Evolutionary conservation across 2,797 vertebrate genomes (phyloP), one percentile per base, ranked within the genome.

Genomic region (Synaphobranchus kaupii): DNA sequence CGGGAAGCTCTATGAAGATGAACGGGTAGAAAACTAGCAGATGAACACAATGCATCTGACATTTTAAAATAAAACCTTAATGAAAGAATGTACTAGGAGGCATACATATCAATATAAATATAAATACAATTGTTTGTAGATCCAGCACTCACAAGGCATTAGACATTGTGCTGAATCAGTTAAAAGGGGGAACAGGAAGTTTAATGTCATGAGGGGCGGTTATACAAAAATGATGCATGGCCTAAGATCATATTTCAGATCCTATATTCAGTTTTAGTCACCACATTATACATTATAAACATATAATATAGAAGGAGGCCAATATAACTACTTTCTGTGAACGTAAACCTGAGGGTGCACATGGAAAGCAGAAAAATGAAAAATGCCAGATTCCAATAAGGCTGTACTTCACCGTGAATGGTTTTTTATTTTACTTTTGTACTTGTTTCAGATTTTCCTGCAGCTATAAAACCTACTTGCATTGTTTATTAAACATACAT

Each of bases 81-180:
- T n/a, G n/a, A n/a, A n/a, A n/a, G n/a, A n/a, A n/a, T n/a, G n/a
- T n/a, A n/a, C n/a, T n/a, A n/a, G n/a, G n/a, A n/a, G n/a, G n/a
- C n/a, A n/a, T n/a, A n/a, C n/a, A n/a, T n/a, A n/a, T n/a, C n/a
- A n/a, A n/a, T n/a, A n/a, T 68, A 10, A n/a, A 68, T 39, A n/a
- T 28, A 68, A 25, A 4, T n/a, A 3, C 63, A 68, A 68, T 6
- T 68, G 63, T 28, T 22, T 68, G 25, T 68, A 60, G 58, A 60
- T 60, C 20, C 58, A 60, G 58, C 58, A 60, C 58, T 15, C 58
- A 17, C 58, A 60, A 39, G 58, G 12, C n/a, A 68, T 68, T 28
- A n/a, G 63, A 68, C n/a, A 68, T n/a, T 68, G 63, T 68, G 63
- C 63, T 68, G 63, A 68, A 28, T n/a, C 22, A 68, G 63, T 68